These are phyloP conservation scores for Chrysogorgia sp. DNA, from an alignment of 92 coral and sea anemone genomes.

Conservation along the genomic window DNA sequence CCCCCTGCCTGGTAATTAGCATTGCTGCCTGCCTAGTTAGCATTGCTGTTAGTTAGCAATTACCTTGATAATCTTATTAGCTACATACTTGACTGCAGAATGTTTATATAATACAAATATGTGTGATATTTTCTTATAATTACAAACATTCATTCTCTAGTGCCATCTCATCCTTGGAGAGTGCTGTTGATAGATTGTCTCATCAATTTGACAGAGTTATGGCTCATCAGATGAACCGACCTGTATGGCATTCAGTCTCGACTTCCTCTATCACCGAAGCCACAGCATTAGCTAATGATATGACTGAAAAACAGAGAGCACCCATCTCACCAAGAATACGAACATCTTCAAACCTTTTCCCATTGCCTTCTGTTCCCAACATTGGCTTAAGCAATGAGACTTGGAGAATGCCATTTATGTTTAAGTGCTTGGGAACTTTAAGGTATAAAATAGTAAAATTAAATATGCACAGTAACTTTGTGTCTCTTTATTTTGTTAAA, in stretches of 20 bases:
- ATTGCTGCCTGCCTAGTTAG: too few relatives aligned
- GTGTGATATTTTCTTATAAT: background rate
- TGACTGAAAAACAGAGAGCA: slow-evolving; percentile 67
- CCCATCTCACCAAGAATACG: slow-evolving; percentile 69
- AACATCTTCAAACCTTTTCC: slow-evolving; percentile 54
- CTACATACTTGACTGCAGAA: too few relatives aligned
- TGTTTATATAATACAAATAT: too few relatives aligned
- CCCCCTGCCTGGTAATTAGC: too few relatives aligned
- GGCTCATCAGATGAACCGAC: slow-evolving; percentile 61
- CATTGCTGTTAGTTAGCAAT: background rate
- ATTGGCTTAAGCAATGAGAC: slow-evolving; percentile 68
- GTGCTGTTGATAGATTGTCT: slow-evolving; percentile 83
- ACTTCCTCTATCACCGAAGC: slow-evolving; percentile 91
- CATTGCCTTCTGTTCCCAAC: slow-evolving; percentile 55
- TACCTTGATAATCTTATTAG: too few relatives aligned
- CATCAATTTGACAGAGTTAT: slow-evolving; percentile 75
- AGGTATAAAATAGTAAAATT: slow-evolving; percentile 68
- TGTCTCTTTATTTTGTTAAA: background rate
- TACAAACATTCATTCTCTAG: slow-evolving; percentile 37
- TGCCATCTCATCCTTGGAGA: slow-evolving; percentile 85
- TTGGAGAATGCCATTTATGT: slow-evolving; percentile 94
- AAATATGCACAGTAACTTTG: background rate
- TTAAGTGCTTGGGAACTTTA: slow-evolving; percentile 94
- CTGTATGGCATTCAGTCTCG: slow-evolving; percentile 82
- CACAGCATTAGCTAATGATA: slow-evolving; percentile 75